Percentiles rank a stretch among this genome's conserved stretches.
Conservation (phyloP, 2,113 vertebrate genomes). For the Scalopus aquaticus region DNA sequence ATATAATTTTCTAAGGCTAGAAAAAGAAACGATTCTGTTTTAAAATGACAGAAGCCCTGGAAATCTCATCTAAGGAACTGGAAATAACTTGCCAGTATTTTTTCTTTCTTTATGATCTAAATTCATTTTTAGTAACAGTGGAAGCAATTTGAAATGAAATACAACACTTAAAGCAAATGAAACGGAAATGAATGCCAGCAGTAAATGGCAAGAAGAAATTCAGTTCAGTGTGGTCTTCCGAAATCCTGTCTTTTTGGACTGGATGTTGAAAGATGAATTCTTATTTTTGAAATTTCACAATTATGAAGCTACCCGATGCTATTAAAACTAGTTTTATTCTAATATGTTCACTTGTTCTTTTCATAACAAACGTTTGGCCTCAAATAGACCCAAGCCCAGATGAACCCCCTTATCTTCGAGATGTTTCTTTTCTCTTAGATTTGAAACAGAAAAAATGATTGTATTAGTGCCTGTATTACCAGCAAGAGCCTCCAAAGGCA, state of each 20-base stretch:
- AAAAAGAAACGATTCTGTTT: conserved; percentile 71
- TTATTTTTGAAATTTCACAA: conserved; percentile 41
- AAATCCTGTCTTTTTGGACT: background rate
- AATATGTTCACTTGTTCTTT: background rate
- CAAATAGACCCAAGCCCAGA: background rate
- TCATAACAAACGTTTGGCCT: background rate
- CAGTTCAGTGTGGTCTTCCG: background rate
- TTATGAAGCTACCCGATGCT: background rate
- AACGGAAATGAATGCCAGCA: background rate
- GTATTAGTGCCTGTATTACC: too few relatives aligned
- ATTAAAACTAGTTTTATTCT: background rate
- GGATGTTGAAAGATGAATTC: background rate
- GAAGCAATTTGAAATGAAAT: conserved; percentile 64
- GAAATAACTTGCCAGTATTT: conserved; percentile 75
- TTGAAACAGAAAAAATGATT: background rate
- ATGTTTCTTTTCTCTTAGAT: background rate
- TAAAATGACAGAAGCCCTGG: conserved; percentile 76
- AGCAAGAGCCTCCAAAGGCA: background rate
- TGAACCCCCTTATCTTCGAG: background rate
- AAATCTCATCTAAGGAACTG: conserved; percentile 73
- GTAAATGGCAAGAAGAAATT: background rate
- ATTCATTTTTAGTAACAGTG: conserved; percentile 55
- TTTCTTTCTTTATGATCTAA: conserved; percentile 35
- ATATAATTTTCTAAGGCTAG: conserved; percentile 70
- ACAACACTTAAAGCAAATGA: conserved; percentile 33